A percentile compares a stretch with the other conserved stretches of the same genome.
phyloP scores from a whole-genome alignment of 1,140 invertebrate genomes.

The Drosophila mayri region DNA sequence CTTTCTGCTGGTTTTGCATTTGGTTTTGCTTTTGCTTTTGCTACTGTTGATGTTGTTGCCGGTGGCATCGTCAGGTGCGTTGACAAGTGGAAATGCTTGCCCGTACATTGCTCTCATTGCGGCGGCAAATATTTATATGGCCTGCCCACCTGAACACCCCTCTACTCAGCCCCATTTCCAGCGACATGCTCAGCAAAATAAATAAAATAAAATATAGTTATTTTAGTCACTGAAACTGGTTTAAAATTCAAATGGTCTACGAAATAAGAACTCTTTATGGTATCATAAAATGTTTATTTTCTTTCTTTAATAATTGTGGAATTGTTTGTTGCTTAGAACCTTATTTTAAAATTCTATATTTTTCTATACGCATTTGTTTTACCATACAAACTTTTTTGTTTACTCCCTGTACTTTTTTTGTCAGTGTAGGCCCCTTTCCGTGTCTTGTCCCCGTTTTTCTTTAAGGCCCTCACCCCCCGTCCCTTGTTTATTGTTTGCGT shows the following conservation, averaged over 20 bases:
- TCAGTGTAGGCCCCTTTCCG: conserved; percentile 15
- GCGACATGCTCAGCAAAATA: conserved; percentile 19
- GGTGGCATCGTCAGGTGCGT: conserved; percentile 66
- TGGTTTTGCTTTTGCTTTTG: conserved; percentile 1
- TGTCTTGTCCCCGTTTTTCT: conserved; percentile 54
- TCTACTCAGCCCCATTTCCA: not conserved
- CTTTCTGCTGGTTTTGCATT: not conserved
- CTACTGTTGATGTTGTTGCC: conserved; percentile 9
- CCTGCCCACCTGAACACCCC: conserved; percentile 2
- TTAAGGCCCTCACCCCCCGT: not conserved
- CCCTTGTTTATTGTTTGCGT: conserved; percentile 63
- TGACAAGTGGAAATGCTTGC: conserved; percentile 76
- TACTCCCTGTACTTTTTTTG: not conserved
- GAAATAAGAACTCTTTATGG: not conserved
- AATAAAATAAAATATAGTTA: conserved; percentile 14
- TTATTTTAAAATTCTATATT: no score
- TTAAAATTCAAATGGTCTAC: not conserved
- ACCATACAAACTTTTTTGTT: no score
- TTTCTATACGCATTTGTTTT: no score
- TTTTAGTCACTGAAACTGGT: not conserved
- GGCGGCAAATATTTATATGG: conserved; percentile 74
- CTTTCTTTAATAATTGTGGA: no score
- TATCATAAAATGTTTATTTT: no score
- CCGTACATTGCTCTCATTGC: conserved; percentile 80
- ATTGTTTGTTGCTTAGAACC: no score